Conservation (phyloP, 2,113 vertebrate species). For the Pavo muticus region DNA sequence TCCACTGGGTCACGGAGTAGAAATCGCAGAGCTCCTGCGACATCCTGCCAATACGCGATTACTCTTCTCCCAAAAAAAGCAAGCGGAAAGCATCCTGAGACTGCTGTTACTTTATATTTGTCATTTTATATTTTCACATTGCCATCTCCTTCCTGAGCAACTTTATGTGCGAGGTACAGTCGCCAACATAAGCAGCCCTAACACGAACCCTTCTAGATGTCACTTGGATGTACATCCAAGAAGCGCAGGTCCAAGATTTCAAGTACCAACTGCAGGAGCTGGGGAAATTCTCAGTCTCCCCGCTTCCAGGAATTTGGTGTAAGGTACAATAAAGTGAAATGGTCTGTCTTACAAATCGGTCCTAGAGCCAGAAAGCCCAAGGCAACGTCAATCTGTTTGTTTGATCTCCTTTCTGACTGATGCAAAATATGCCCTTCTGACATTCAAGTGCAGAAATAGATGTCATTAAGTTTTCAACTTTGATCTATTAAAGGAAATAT, state of each 20-base stretch:
- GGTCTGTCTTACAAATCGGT: not conserved
- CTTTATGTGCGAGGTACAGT: not conserved
- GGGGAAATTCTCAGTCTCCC: not conserved
- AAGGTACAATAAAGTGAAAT: slow-evolving; percentile 1
- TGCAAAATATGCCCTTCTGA: slow-evolving; percentile 37
- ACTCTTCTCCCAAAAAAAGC: slow-evolving; percentile 29
- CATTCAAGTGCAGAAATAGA: slow-evolving; percentile 39
- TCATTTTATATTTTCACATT: not conserved
- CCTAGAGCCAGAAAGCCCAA: slow-evolving; percentile 42
- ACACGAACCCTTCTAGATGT: not conserved
- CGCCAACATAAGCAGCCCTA: not conserved
- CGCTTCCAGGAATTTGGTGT: not conserved
- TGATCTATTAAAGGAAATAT: slow-evolving; percentile 39
- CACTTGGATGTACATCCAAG: not conserved
- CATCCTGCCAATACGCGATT: slow-evolving; percentile 15
- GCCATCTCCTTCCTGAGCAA: not conserved
- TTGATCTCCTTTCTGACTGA: slow-evolving; percentile 28
- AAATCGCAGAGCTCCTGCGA: not conserved
- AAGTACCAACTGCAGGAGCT: not conserved
- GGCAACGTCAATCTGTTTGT: slow-evolving; percentile 11
- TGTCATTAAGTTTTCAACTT: slow-evolving; percentile 48
- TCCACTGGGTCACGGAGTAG: slow-evolving; percentile 27
- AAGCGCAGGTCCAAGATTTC: not conserved
- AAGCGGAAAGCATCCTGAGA: slow-evolving; percentile 15
- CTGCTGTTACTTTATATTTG: not conserved